A percentile compares a stretch with the other conserved stretches of the same genome.
Conservation (phyloP, 2,113 vertebrate genomes). For the Forbesichthys papilliferus region DNA sequence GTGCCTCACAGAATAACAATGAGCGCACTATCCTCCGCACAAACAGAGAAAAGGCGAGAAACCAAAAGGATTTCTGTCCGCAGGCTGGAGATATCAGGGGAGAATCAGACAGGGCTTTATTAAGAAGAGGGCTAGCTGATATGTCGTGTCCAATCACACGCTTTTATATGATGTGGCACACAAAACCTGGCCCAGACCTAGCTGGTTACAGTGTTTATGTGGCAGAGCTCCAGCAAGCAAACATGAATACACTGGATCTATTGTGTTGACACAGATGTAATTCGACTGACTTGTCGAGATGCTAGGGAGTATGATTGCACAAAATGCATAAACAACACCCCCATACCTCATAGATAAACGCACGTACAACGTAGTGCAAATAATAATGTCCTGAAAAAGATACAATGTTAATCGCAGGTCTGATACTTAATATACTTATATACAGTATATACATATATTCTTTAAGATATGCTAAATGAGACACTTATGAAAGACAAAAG, state of each 20-base stretch:
- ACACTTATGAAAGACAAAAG: too few species aligned
- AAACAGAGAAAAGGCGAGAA: conserved; percentile 22
- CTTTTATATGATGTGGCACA: conserved; percentile 12
- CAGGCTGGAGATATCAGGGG: conserved; percentile 1
- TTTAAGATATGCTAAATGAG: too few species aligned
- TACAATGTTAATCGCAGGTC: too few species aligned
- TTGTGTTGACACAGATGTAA: neutral
- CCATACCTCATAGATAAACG: too few species aligned
- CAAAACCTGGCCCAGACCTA: neutral
- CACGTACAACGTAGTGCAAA: too few species aligned
- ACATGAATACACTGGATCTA: neutral
- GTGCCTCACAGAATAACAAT: conserved; percentile 64
- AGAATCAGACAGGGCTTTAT: conserved; percentile 35
- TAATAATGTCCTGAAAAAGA: too few species aligned
- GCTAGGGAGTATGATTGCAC: neutral
- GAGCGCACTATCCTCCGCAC: conserved; percentile 36
- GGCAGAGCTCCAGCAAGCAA: neutral
- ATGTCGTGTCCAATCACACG: neutral
- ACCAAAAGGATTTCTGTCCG: conserved; percentile 11
- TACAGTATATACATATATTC: too few species aligned
- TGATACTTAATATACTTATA: too few species aligned
- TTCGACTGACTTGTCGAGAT: neutral
- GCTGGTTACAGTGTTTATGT: neutral
- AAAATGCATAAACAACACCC: neutral
- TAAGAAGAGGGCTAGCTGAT: conserved; percentile 23